Conservation (phyloP, 2,797 vertebrate species). For the Mormyrus hasselquistii region DNA sequence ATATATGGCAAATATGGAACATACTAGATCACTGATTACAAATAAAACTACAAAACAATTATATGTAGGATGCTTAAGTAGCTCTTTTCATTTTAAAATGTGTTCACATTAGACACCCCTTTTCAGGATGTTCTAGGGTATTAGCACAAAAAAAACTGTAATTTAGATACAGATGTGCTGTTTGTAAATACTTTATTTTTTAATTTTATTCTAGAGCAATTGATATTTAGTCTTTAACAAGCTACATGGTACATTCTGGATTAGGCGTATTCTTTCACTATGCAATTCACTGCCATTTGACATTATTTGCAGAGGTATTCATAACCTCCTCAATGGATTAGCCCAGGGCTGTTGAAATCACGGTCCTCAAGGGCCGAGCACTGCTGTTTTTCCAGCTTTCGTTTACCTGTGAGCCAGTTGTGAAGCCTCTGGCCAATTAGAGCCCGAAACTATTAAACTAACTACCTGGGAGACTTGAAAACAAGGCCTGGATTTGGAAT, state of each 20-base stretch:
- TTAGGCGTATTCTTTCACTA: background rate
- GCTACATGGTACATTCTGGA: background rate
- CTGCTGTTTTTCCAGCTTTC: too few relatives aligned
- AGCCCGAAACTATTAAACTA: too few relatives aligned
- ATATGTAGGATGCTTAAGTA: background rate
- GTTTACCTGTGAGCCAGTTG: too few relatives aligned
- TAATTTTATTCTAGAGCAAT: background rate
- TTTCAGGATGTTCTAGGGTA: background rate
- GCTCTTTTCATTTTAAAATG: background rate
- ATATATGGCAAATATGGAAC: background rate
- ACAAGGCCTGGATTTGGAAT: too few relatives aligned
- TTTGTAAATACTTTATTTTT: background rate
- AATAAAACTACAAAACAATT: background rate
- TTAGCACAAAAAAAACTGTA: background rate
- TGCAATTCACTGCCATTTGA: background rate
- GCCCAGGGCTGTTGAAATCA: background rate
- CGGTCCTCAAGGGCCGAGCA: too few relatives aligned
- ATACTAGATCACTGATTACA: background rate
- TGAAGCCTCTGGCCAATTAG: too few relatives aligned
- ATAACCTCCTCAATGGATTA: constrained; percentile 12
- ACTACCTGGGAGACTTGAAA: too few relatives aligned
- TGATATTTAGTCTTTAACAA: background rate
- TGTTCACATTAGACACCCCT: background rate
- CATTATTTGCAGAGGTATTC: background rate
- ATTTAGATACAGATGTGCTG: background rate